A percentile compares a stretch with the other conserved stretches of the same genome.
Evolutionary conservation across 2,797 vertebrate genomes (phyloP).

Genomic region (Lagorchestes hirsutus): DNA sequence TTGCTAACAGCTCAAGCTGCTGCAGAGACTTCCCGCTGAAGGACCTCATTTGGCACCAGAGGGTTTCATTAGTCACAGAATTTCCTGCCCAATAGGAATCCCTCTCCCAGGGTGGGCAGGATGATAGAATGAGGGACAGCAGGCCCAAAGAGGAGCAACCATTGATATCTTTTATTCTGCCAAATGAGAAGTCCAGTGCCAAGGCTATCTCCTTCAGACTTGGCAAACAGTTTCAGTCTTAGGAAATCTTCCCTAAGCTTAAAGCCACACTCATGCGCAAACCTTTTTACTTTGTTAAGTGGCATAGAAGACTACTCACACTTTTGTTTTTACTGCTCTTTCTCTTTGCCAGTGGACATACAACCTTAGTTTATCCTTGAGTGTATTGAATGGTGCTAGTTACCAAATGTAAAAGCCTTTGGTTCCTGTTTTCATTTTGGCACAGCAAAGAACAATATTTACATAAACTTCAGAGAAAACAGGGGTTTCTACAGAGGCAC

Average conservation of each 20-base stretch:
- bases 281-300: background rate
- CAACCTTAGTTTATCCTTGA: background rate
- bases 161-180: constrained; percentile 25
- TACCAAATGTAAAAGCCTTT: constrained; percentile 8
- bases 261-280: background rate
- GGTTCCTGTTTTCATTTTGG: constrained; percentile 2
- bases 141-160: constrained; percentile 6
- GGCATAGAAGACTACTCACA: background rate
- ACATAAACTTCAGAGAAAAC: constrained; percentile 34
- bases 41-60: constrained; percentile 2
- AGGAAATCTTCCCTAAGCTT: constrained; percentile 3
- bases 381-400: background rate
- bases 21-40: background rate
- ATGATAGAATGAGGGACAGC: constrained; percentile 10
- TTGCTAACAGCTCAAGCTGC: constrained; percentile 31
- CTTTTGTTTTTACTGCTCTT: background rate
- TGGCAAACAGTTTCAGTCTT: constrained; percentile 12
- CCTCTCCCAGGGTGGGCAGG: background rate
- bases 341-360: constrained; percentile 34
- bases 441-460: constrained; percentile 11
- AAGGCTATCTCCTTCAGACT: constrained; percentile 43
- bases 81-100: constrained; percentile 8
- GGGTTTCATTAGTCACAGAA: constrained; percentile 9
- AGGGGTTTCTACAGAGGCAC: constrained; percentile 6
- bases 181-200: constrained; percentile 21